Evolutionary conservation across 2,113 vertebrate genomes (phyloP).

Genomic region (Gymnogyps californianus): DNA sequence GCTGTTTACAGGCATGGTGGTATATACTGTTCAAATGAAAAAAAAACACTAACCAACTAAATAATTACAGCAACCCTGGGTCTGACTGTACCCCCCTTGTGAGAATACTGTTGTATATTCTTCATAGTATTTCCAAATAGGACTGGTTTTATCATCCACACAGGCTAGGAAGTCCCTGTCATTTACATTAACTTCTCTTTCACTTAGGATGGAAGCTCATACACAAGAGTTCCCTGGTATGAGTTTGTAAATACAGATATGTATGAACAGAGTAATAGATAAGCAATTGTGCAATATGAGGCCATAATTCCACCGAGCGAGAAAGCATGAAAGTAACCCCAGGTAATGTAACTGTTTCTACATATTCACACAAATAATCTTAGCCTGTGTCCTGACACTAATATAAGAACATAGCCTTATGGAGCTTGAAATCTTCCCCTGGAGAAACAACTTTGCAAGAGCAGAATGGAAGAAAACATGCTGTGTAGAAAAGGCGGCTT

Average conservation of each 20-base stretch:
- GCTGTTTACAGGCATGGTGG: rapidly evolving
- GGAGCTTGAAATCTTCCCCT: conserved; percentile 27
- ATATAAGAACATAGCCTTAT: background rate
- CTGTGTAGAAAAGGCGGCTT: background rate
- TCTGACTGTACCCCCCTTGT: background rate
- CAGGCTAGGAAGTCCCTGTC: background rate
- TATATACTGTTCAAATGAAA: background rate
- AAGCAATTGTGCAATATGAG: background rate
- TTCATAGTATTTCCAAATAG: background rate
- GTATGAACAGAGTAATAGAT: background rate
- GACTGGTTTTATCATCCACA: background rate
- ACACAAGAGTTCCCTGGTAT: background rate
- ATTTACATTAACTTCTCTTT: background rate
- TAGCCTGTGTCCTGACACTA: conserved; percentile 17
- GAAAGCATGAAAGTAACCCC: background rate
- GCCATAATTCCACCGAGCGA: background rate
- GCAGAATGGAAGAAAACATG: background rate
- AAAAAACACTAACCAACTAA: background rate
- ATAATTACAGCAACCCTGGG: background rate
- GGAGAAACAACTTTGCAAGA: conserved; percentile 12
- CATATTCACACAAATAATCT: conserved; percentile 49
- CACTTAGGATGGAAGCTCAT: background rate
- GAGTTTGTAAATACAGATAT: background rate
- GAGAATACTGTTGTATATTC: background rate
- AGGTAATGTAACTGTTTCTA: conserved; percentile 9